Evolutionary conservation across 2,888 invertebrate genomes (phyloP), one percentile per base, ranked within the genome.

Genomic region (Ctenicera cuprea): DNA sequence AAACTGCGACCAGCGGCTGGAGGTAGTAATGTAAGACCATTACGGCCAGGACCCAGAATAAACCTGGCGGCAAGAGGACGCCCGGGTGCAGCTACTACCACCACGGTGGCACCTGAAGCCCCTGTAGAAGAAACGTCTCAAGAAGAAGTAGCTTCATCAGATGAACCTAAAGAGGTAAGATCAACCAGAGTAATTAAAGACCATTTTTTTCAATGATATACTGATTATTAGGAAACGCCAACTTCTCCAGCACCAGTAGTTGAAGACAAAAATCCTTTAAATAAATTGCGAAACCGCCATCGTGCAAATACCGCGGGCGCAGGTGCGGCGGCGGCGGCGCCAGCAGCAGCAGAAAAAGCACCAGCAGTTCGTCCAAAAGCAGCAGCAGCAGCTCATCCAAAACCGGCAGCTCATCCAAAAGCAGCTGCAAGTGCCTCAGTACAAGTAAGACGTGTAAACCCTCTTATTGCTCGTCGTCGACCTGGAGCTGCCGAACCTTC

Each of bases 1-100:
- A 85, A 87, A 12, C 85, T 88, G 8, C 85, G 89, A 16, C 80
- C 86, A 0, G 80, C 80, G 30, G 80, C 79, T 79, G 85, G 81
- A 33, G 85, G 86, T 0, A 79, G 76, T 3, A 86, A 86, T 3
- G 89, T 90, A 22, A 89, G 92, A 64, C 90, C 93, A 0, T 87
- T 92, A 63, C 88, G 93, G 69, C 93, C 93, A 0, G 93, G 92
- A 1, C 90, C 92, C 1, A 89, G 92, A 80, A 87, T 94, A 57
- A 92, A 92, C 83, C 85, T 93, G 76, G 80, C 80, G 22, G 90
- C 84, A 50, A 88, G 91, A 81, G 88, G 90, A 0, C 89, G 89
- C 11, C 84, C 87, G 38, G 80, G 82, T 61, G 85, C 83, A 0
- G 84, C 86, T 0, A 87, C 88, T 0, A 86, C 89, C 0, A 89